Conservation (phyloP, 2,113 vertebrate species). For the Malurus elegans region DNA sequence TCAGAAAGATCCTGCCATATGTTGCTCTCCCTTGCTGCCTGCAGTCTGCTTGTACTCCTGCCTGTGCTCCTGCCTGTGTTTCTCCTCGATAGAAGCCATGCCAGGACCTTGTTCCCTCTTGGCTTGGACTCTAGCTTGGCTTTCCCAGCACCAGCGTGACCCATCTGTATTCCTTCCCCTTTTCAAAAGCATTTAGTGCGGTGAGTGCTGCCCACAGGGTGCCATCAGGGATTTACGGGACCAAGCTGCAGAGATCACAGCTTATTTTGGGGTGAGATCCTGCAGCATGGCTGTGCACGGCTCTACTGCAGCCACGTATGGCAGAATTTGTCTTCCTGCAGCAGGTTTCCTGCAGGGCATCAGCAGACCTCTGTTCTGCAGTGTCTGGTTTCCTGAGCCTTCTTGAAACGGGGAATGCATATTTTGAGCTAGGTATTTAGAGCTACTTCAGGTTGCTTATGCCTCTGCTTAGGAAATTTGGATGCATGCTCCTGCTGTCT, state of each 20-base stretch:
- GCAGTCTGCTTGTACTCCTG: background rate
- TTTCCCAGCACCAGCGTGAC: background rate
- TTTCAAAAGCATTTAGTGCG: accelerated
- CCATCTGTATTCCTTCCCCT: background rate
- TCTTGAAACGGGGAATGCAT: accelerated
- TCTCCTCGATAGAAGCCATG: background rate
- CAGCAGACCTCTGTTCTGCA: background rate
- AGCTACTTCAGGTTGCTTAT: background rate
- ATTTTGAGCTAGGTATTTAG: background rate
- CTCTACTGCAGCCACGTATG: accelerated
- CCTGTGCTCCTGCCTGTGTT: background rate
- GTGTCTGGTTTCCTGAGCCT: background rate
- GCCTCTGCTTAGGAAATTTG: background rate
- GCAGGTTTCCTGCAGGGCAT: background rate
- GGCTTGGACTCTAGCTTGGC: background rate
- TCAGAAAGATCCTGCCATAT: background rate
- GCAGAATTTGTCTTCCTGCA: background rate
- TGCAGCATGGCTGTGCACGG: accelerated
- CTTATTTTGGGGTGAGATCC: background rate
- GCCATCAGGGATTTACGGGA: background rate
- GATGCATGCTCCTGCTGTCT: background rate
- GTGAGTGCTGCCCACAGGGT: background rate
- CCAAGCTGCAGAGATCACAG: background rate
- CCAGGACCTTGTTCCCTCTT: background rate
- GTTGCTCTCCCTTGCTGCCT: background rate